These are phyloP conservation scores for Eidolon helvum DNA, from an alignment of 2,113 vertebrate genomes.

Conservation along the genomic window DNA sequence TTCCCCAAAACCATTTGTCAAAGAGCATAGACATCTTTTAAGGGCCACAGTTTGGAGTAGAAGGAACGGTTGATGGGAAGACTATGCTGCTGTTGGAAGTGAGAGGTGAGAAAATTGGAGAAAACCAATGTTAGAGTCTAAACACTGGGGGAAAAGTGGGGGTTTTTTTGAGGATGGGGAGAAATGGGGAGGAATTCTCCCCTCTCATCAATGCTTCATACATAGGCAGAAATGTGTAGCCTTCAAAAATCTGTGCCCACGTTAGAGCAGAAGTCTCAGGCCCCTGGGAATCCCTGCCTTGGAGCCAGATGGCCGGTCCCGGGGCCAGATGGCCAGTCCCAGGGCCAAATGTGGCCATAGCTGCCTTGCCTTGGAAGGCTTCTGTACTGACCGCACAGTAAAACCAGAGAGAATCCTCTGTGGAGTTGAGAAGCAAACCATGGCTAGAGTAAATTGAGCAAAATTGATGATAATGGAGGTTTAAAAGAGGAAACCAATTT, in stretches of 20 bases:
- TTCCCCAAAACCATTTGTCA: background rate
- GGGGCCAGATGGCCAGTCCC: background rate
- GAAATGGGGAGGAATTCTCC: background rate
- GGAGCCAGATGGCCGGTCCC: background rate
- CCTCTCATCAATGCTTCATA: background rate
- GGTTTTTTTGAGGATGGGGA: background rate
- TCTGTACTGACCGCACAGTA: background rate
- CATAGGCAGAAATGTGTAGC: background rate
- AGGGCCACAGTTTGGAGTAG: background rate
- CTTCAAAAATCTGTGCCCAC: background rate
- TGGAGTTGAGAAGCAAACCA: background rate
- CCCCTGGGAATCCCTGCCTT: background rate
- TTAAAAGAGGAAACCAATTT: conserved; percentile 22
- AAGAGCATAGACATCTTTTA: background rate
- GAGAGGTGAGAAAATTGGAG: background rate
- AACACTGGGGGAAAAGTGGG: background rate
- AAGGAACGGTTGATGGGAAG: background rate
- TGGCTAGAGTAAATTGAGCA: background rate
- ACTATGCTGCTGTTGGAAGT: background rate
- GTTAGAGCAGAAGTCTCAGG: background rate
- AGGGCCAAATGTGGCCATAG: background rate
- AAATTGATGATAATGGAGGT: background rate
- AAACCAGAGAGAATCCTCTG: background rate
- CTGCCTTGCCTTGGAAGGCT: background rate
- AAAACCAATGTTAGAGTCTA: background rate